These are phyloP conservation scores for Neotoxoptera formosana DNA, from an alignment of 1,140 invertebrate genomes.

Conservation along the genomic window DNA sequence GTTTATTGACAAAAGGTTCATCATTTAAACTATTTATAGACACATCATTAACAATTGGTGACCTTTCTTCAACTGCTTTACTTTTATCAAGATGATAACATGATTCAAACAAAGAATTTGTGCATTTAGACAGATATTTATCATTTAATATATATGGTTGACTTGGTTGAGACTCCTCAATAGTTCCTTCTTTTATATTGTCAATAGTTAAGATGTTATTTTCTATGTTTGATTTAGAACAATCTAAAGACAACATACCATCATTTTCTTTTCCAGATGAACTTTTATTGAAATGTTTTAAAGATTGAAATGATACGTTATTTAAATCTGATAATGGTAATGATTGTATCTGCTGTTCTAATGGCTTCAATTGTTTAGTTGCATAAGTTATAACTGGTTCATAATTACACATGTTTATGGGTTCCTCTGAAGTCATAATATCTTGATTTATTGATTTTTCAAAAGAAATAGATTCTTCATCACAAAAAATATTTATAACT, in stretches of 20 bases:
- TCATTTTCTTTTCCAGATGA: neutral
- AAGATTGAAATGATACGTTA: neutral
- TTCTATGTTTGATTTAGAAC: neutral
- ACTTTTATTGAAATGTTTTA: neutral
- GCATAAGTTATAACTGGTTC: neutral
- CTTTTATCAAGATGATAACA: neutral
- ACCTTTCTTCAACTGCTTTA: neutral
- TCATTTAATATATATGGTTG: neutral
- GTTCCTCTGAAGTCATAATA: neutral
- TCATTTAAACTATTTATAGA: neutral
- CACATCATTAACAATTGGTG: neutral
- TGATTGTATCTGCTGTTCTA: neutral
- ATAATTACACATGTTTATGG: neutral
- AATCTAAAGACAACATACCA: neutral
- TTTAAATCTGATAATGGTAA: neutral
- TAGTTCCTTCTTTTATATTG: neutral
- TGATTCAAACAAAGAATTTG: neutral
- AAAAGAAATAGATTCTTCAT: neutral
- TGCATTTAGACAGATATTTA: neutral
- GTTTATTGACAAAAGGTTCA: neutral
- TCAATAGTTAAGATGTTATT: neutral
- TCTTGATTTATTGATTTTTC: neutral
- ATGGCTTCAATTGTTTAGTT: neutral
- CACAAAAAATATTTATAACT: conserved; percentile 22
- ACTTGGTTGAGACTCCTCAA: neutral